These are phyloP conservation scores for Epinotia ramella DNA, from an alignment of 2,888 invertebrate genomes.

Conservation along the genomic window DNA sequence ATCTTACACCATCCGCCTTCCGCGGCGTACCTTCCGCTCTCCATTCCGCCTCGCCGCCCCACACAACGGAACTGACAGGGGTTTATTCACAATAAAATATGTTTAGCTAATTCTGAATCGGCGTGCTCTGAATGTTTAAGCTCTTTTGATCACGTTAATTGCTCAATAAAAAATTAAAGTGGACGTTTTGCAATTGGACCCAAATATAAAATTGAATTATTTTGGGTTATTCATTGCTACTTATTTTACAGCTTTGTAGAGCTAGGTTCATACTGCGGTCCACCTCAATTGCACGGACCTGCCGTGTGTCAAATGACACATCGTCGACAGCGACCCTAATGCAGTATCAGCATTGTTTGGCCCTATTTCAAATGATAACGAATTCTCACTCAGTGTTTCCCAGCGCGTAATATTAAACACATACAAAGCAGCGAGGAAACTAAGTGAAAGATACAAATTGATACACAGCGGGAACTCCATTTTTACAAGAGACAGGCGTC, in stretches of 20 bases:
- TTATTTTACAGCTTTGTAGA: no score
- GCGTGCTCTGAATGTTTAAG: slow-evolving; percentile 11
- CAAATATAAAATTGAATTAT: no score
- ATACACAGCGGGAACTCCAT: slow-evolving; percentile 56
- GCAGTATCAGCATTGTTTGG: neutral
- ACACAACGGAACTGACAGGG: slow-evolving; percentile 75
- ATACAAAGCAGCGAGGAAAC: slow-evolving; percentile 29
- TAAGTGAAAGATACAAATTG: slow-evolving; percentile 45
- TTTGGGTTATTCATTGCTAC: no score
- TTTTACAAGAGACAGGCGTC: slow-evolving; percentile 46
- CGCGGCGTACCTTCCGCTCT: slow-evolving; percentile 78
- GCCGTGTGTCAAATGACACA: neutral
- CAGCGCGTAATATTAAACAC: slow-evolving; percentile 17
- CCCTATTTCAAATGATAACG: slow-evolving; percentile 1
- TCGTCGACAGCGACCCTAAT: neutral
- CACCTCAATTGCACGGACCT: neutral
- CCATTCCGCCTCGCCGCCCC: slow-evolving; percentile 72
- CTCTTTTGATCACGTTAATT: neutral
- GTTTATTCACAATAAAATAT: slow-evolving; percentile 75
- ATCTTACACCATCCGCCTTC: slow-evolving; percentile 84
- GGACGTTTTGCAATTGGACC: no score
- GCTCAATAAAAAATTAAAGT: neutral
- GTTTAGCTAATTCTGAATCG: slow-evolving; percentile 41
- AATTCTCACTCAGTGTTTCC: neutral
- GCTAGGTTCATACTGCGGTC: no score